Evolutionary conservation across 2,888 invertebrate species (phyloP).

Genomic region (Neoscelio sp.): DNA sequence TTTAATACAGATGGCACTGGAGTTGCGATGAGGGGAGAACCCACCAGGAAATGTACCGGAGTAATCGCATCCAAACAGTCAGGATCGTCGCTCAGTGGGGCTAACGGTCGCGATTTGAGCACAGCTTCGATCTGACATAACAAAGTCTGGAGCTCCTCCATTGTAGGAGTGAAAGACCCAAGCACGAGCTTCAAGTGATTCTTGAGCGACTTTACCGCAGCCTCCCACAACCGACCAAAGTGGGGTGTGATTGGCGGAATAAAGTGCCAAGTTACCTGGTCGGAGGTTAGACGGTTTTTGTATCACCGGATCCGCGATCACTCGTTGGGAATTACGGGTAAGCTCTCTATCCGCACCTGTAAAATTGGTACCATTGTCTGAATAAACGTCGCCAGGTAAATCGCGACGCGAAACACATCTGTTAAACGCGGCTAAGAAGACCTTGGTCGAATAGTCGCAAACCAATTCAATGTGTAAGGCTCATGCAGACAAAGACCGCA

Average conservation of each 20-base stretch:
- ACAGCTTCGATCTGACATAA: neutral
- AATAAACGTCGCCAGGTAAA: conserved; percentile 36
- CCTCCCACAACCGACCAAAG: neutral
- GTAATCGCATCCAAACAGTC: neutral
- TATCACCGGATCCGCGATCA: neutral
- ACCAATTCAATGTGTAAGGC: conserved; percentile 22
- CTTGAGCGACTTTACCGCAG: neutral
- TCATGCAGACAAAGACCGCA: conserved; percentile 31
- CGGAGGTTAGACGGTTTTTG: neutral
- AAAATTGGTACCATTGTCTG: conserved; percentile 45
- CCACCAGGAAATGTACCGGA: neutral
- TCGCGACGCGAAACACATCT: conserved; percentile 32
- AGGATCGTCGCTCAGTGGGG: neutral
- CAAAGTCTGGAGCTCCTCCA: neutral
- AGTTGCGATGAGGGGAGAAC: neutral
- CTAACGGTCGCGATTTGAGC: neutral
- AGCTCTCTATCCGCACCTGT: conserved; percentile 31
- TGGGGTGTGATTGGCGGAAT: neutral
- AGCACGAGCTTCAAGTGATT: neutral
- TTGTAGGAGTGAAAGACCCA: neutral
- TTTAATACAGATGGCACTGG: neutral
- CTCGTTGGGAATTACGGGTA: neutral
- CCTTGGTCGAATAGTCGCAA: conserved; percentile 9
- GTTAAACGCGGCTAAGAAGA: conserved; percentile 28
- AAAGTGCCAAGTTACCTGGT: conserved; percentile 1